These are phyloP conservation scores for Bufo bufo DNA, from an alignment of 2,113 vertebrate species.

Conservation along the genomic window DNA sequence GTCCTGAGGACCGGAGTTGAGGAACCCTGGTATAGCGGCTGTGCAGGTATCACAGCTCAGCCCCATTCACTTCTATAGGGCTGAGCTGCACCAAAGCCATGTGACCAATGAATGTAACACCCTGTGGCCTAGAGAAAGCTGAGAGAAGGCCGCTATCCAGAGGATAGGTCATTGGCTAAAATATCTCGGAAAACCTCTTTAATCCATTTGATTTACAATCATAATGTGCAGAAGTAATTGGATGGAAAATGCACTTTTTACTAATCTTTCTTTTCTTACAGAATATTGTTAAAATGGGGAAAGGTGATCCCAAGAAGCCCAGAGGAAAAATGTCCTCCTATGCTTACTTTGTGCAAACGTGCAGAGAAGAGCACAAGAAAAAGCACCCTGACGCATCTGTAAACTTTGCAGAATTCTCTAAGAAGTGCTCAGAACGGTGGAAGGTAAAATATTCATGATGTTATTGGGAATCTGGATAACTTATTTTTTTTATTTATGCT, in stretches of 20 bases:
- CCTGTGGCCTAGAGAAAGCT: too few species aligned
- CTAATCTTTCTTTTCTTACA: conserved; percentile 55
- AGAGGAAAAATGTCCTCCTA: conserved; percentile 97
- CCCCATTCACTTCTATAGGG: too few species aligned
- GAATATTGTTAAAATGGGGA: conserved; percentile 84
- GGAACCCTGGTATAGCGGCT: too few species aligned
- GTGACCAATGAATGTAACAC: too few species aligned
- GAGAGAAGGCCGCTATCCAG: too few species aligned
- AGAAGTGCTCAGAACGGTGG: conserved; percentile 95
- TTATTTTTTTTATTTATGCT: too few species aligned
- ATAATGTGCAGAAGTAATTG: not conserved
- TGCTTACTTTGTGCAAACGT: conserved; percentile 96
- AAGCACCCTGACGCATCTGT: conserved; percentile 91
- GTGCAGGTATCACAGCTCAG: too few species aligned
- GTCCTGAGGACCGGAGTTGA: too few species aligned
- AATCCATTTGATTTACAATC: not conserved
- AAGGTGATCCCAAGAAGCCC: conserved; percentile 92
- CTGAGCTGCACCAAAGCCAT: too few species aligned
- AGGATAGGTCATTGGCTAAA: too few species aligned
- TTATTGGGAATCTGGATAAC: not conserved
- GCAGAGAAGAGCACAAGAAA: conserved; percentile 96
- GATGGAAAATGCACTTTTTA: not conserved
- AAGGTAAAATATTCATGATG: conserved; percentile 76
- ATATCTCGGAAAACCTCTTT: too few species aligned
- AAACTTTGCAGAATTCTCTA: conserved; percentile 95